Evolutionary conservation across 92 coral and sea anemone genomes (phyloP).

Genomic region (Paragorgia papillata): DNA sequence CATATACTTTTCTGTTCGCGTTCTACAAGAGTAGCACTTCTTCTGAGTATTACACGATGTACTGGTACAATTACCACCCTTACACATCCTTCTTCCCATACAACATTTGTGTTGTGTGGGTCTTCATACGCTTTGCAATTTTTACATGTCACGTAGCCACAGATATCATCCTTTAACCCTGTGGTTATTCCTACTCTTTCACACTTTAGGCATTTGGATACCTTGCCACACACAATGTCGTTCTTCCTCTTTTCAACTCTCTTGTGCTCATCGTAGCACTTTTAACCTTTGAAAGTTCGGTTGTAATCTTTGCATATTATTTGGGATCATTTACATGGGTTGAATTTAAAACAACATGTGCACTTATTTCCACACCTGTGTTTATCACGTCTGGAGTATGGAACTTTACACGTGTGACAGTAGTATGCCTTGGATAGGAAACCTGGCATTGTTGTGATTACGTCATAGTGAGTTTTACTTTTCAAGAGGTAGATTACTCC

Average conservation of each 20-base stretch:
- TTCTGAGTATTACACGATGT: not conserved
- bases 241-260: not conserved
- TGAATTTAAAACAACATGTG: not conserved
- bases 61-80: not conserved
- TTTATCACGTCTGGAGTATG: not conserved
- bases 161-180: not conserved
- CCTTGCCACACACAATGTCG: not conserved
- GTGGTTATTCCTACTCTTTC: conserved; percentile 4
- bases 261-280: conserved; percentile 24
- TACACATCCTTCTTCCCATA: not conserved
- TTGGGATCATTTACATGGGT: not conserved
- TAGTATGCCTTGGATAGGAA: not conserved
- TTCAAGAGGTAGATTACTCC: too few relatives aligned
- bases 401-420: conserved; percentile 13
- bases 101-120: not conserved
- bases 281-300: not conserved
- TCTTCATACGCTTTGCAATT: not conserved
- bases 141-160: not conserved
- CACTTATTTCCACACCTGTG: conserved; percentile 1
- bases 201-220: conserved; percentile 12
- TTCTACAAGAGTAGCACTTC: conserved; percentile 18
- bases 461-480: too few relatives aligned
- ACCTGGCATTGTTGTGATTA: not conserved
- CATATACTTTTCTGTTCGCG: conserved; percentile 6
- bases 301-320: conserved; percentile 9